Evolutionary conservation across 2,113 vertebrate species (phyloP).

Genomic region (Misgurnus anguillicaudatus): DNA sequence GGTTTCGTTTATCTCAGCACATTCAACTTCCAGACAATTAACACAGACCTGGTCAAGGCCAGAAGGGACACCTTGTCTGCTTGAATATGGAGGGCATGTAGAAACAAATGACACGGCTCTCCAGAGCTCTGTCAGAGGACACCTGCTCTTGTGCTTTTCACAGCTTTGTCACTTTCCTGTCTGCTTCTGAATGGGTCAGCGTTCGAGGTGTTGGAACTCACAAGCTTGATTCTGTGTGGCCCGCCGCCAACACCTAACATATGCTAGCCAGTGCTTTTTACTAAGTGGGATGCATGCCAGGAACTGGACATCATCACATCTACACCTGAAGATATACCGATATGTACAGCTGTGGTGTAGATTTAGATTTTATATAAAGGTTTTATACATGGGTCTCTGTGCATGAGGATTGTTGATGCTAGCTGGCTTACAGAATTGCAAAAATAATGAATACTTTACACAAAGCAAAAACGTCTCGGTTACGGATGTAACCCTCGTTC

Average conservation of each 20-base stretch:
- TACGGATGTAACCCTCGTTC: no score
- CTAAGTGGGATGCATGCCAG: constrained; percentile 16
- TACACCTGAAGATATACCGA: not conserved
- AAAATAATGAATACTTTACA: no score
- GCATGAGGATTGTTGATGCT: no score
- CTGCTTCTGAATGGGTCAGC: constrained; percentile 33
- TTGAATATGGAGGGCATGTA: constrained; percentile 36
- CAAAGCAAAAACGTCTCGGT: no score
- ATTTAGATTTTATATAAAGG: no score
- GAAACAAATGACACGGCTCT: constrained; percentile 44
- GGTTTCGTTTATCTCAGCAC: not conserved
- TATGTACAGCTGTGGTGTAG: no score
- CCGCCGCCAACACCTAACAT: constrained; percentile 24
- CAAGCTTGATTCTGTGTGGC: constrained; percentile 38
- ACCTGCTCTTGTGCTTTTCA: constrained; percentile 32
- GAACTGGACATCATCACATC: not conserved
- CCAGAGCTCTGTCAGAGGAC: constrained; percentile 33
- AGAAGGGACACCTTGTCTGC: constrained; percentile 45
- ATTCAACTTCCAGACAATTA: constrained; percentile 37
- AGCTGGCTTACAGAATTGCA: no score
- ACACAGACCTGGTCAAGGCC: constrained; percentile 21
- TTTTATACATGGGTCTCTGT: no score
- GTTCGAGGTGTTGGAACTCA: constrained; percentile 23
- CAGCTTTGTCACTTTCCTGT: constrained; percentile 26
- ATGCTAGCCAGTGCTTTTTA: constrained; percentile 31